Conservation (phyloP, 2,797 vertebrate species). For the Propithecus perrieri region DNA sequence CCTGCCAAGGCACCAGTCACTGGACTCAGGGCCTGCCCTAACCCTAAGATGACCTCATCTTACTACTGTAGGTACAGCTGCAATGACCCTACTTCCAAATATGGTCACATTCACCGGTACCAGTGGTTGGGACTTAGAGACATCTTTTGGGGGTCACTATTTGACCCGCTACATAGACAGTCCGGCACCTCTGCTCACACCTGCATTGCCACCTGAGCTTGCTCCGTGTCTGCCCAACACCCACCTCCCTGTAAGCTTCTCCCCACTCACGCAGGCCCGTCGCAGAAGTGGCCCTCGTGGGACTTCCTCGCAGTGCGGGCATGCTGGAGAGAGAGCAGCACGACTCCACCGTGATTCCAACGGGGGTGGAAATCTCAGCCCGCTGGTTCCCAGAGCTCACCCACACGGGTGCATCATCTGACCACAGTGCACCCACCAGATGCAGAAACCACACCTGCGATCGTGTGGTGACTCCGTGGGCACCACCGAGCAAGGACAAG, state of each 20-base stretch:
- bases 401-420: too few relatives aligned
- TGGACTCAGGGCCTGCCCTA: neutral
- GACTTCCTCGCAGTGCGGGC: neutral
- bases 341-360: too few relatives aligned
- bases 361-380: neutral
- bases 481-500: neutral
- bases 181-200: neutral
- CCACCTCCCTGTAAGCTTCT: too few relatives aligned
- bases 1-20: neutral
- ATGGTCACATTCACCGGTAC: neutral
- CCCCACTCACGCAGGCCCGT: neutral
- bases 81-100: neutral
- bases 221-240: neutral
- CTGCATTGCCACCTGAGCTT: neutral
- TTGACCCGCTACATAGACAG: neutral
- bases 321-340: neutral
- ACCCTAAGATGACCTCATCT: neutral
- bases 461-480: rapidly evolving
- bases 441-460: neutral
- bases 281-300: neutral
- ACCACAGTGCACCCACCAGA: neutral
- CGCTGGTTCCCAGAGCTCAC: neutral
- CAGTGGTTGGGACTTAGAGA: neutral
- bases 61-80: neutral
- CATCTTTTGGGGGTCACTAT: neutral